Conservation (phyloP, 2,113 vertebrate species). For the Corythoichthys intestinalis region DNA sequence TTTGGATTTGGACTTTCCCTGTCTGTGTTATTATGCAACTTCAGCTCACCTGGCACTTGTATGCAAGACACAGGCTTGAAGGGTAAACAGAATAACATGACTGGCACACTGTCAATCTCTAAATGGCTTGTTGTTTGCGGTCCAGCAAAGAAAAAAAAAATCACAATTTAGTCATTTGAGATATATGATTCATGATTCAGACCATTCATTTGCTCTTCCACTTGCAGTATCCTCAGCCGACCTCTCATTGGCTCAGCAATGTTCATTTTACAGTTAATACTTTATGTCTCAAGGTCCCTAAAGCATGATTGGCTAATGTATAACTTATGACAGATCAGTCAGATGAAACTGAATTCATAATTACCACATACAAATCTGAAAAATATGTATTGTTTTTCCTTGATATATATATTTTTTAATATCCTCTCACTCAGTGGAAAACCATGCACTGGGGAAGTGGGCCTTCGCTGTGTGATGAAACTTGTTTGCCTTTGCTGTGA, state of each 20-base stretch:
- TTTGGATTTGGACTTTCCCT: neutral
- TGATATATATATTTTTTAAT: too few relatives aligned
- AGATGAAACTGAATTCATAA: neutral
- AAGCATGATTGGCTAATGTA: neutral
- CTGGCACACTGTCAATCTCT: neutral
- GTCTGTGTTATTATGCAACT: neutral
- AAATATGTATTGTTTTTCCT: too few relatives aligned
- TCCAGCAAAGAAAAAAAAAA: neutral
- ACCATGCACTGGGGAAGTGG: too few relatives aligned
- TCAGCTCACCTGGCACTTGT: neutral
- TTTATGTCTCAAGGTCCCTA: neutral
- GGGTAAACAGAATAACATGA: neutral
- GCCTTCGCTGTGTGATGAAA: too few relatives aligned
- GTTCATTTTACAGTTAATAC: neutral
- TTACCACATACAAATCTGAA: too few relatives aligned
- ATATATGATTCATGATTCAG: constrained; percentile 7
- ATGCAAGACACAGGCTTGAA: neutral
- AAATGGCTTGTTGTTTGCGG: neutral
- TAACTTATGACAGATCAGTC: neutral
- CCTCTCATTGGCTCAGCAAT: neutral
- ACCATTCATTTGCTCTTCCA: neutral
- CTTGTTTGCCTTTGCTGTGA: too few relatives aligned
- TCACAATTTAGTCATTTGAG: neutral
- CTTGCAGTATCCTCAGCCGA: neutral
- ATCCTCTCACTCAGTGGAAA: too few relatives aligned